These are phyloP conservation scores for Geopemphigus sp. DNA, from an alignment of 1,140 invertebrate species.

Conservation along the genomic window DNA sequence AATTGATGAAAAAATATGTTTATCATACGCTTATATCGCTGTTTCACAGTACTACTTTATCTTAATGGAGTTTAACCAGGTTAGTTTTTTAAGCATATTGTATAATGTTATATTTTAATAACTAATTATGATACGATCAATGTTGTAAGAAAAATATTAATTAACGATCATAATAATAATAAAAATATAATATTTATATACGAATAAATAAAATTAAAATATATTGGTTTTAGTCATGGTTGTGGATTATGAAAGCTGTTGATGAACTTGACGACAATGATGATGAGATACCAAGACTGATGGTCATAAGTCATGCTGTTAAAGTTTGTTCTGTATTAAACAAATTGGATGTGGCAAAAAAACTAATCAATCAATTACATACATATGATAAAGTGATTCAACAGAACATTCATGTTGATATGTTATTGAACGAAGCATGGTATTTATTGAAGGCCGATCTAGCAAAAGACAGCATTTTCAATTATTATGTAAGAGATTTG, in stretches of 20 bases:
- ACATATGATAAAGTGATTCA: constrained; percentile 23
- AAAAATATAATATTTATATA: too few relatives aligned
- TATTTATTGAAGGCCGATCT: constrained; percentile 33
- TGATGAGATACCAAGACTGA: background rate
- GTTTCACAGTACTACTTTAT: constrained; percentile 37
- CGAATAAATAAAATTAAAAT: too few relatives aligned
- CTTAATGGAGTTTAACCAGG: constrained; percentile 37
- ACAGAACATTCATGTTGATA: constrained; percentile 19
- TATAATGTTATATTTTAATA: background rate
- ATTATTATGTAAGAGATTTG: constrained; percentile 39
- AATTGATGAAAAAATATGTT: background rate
- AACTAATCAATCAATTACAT: constrained; percentile 31
- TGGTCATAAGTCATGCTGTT: constrained; percentile 13
- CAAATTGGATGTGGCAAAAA: constrained; percentile 24
- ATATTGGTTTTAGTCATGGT: constrained; percentile 34
- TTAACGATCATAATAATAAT: too few relatives aligned
- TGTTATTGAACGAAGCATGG: constrained; percentile 35
- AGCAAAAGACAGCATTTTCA: constrained; percentile 34
- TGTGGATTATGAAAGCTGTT: constrained; percentile 26
- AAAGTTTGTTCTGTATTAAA: constrained; percentile 30
- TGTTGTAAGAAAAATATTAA: too few relatives aligned
- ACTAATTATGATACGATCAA: background rate
- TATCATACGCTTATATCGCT: constrained; percentile 16
- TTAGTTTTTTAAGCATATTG: background rate
- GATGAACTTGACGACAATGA: constrained; percentile 15